phyloP scores from a whole-genome alignment of 2,797 vertebrate species.

The Sus cebifrons region DNA sequence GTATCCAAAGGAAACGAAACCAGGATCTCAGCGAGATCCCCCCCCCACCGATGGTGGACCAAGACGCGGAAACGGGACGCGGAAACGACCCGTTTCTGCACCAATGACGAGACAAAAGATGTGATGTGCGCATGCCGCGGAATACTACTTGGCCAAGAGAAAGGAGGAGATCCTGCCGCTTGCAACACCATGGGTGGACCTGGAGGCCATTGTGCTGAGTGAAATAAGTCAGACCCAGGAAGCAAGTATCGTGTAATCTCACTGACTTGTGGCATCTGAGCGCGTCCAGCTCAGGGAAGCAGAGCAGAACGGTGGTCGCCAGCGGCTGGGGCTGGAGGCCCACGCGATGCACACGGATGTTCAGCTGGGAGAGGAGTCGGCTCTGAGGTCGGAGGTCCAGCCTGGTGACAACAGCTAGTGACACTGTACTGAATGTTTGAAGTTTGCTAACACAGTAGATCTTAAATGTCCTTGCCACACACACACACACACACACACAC shows the following conservation, averaged over 20 bases:
- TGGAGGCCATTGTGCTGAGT: not conserved
- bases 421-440: accelerated
- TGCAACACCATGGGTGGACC: too few species aligned
- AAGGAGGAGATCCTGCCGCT: not conserved
- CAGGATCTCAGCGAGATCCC: not conserved
- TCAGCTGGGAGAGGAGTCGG: accelerated
- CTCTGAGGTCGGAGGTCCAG: accelerated
- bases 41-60: accelerated
- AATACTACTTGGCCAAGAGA: accelerated
- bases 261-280: accelerated
- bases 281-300: not conserved
- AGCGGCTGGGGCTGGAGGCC: too few species aligned
- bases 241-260: accelerated
- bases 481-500: not conserved
- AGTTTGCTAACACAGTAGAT: not conserved
- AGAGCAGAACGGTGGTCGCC: not conserved
- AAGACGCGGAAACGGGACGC: too few species aligned
- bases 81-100: too few species aligned
- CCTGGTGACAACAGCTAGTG: accelerated
- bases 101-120: accelerated
- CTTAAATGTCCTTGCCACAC: not conserved
- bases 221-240: not conserved
- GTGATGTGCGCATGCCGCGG: accelerated
- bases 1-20: accelerated
- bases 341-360: too few species aligned